Percentiles rank a stretch among this genome's conserved stretches.
Conservation (phyloP, 2,797 vertebrate species). For the Typhlichthys subterraneus region DNA sequence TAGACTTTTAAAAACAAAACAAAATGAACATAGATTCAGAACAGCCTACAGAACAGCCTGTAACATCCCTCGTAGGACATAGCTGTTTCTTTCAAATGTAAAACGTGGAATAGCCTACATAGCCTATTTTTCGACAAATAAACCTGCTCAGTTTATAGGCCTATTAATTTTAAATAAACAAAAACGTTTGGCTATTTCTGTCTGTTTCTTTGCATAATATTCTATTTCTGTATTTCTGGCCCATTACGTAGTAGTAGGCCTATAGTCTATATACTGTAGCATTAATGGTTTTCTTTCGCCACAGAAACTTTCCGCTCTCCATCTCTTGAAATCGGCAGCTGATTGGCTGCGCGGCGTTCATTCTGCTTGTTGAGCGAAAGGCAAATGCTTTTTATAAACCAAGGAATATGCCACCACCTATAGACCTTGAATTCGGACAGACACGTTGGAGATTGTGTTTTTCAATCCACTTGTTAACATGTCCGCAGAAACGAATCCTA, state of each 20-base stretch:
- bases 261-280: background rate
- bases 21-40: no score
- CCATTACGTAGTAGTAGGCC: conserved; percentile 11
- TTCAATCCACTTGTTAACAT: conserved; percentile 45
- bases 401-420: background rate
- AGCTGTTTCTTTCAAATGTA: no score
- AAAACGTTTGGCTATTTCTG: background rate
- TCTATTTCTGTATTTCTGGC: conserved; percentile 22
- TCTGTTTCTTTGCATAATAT: conserved; percentile 30
- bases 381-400: conserved; percentile 26
- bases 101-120: background rate
- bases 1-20: no score
- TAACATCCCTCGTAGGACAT: no score
- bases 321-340: conserved; percentile 24
- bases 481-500: conserved; percentile 50
- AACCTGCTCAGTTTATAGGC: background rate
- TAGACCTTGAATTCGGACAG: conserved; percentile 22
- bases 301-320: conserved; percentile 47
- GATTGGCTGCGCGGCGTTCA: conserved; percentile 45
- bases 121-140: background rate
- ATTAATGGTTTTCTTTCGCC: conserved; percentile 3
- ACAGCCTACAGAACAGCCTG: no score
- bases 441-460: conserved; percentile 19
- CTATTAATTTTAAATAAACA: background rate
- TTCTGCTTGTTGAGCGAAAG: conserved; percentile 11